phyloP scores from a whole-genome alignment of 2,888 invertebrate genomes.

The Diaprepes abbreviatus region DNA sequence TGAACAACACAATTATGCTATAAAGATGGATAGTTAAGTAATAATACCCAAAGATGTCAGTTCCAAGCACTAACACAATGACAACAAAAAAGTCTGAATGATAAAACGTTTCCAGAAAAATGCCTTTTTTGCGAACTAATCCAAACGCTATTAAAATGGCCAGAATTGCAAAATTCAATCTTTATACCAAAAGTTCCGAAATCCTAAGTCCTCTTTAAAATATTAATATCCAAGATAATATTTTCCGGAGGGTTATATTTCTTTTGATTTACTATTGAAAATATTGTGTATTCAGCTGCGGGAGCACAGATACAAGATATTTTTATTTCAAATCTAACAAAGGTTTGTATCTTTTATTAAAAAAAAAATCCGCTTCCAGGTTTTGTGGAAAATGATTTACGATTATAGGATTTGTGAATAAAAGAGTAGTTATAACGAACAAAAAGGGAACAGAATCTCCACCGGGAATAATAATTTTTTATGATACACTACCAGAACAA shows the following conservation, averaged over 20 bases:
- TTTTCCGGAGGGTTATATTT: conserved; percentile 19
- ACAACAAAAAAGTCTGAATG: too few relatives aligned
- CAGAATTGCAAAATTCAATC: background rate
- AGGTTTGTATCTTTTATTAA: conserved; percentile 32
- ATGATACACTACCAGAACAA: too few relatives aligned
- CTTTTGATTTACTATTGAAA: conserved; percentile 41
- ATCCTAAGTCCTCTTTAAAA: conserved; percentile 8
- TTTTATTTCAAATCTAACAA: conserved; percentile 20
- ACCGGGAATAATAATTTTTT: background rate
- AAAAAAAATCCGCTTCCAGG: conserved; percentile 31
- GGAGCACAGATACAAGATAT: conserved; percentile 28
- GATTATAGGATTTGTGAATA: conserved; percentile 29
- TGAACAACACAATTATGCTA: too few relatives aligned
- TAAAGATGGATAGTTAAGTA: too few relatives aligned
- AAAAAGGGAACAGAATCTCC: conserved; percentile 15
- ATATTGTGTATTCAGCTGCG: conserved; percentile 38
- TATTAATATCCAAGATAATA: conserved; percentile 24
- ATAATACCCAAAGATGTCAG: too few relatives aligned
- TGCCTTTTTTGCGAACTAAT: too few relatives aligned
- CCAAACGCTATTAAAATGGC: too few relatives aligned
- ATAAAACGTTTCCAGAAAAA: too few relatives aligned
- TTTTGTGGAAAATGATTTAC: conserved; percentile 29
- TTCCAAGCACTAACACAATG: too few relatives aligned
- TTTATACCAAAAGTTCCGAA: background rate
- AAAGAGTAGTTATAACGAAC: conserved; percentile 6